Evolutionary conservation across 1,140 invertebrate genomes (phyloP).

Genomic region (Euschistus heros): DNA sequence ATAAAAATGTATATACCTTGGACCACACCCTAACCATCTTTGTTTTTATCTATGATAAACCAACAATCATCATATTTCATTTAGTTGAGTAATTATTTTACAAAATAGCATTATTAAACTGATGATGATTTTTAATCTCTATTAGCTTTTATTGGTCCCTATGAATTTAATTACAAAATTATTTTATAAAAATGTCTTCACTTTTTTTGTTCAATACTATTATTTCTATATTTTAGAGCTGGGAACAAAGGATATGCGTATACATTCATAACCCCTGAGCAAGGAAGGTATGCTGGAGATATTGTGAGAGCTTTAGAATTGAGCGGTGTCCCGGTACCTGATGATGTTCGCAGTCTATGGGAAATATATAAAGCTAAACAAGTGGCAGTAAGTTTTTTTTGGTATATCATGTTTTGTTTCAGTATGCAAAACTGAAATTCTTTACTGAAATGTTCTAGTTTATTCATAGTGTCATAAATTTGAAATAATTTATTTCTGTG

Average conservation of each 20-base stretch:
- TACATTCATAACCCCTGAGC: conserved; percentile 93
- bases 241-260: conserved; percentile 96
- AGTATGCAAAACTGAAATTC: too few relatives aligned
- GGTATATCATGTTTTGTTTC: too few relatives aligned
- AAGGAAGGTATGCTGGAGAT: conserved; percentile 86
- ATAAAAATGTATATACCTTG: too few relatives aligned
- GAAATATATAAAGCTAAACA: conserved; percentile 78
- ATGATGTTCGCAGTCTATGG: conserved; percentile 69
- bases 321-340: conserved; percentile 62
- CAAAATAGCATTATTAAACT: too few relatives aligned
- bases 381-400: conserved; percentile 58
- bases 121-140: too few relatives aligned
- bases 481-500: background rate
- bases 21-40: too few relatives aligned
- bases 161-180: too few relatives aligned
- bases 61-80: too few relatives aligned
- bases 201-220: background rate
- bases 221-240: conserved; percentile 46
- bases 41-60: too few relatives aligned
- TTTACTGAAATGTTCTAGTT: background rate
- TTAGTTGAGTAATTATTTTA: too few relatives aligned
- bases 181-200: background rate
- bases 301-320: conserved; percentile 82
- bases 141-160: too few relatives aligned
- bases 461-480: background rate